Evolutionary conservation across 2,888 invertebrate genomes (phyloP).

Genomic region (Linyphia triangularis): DNA sequence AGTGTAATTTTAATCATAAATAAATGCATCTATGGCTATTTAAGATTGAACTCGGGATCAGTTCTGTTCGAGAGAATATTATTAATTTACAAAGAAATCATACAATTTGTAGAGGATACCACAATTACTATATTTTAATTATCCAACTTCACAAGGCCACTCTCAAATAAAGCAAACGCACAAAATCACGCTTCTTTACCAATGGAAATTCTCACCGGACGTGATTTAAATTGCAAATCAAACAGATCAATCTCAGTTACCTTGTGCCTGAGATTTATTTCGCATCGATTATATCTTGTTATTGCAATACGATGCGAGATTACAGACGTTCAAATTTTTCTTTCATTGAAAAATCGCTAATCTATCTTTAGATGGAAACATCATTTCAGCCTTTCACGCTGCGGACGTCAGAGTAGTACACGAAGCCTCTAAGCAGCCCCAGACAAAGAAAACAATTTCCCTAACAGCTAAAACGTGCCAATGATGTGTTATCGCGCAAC

Average conservation of each 20-base stretch:
- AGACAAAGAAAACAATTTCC: conserved; percentile 19
- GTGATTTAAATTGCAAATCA: neutral
- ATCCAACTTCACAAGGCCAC: no score
- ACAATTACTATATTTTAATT: no score
- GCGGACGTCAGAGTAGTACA: neutral
- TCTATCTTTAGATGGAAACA: conserved; percentile 23
- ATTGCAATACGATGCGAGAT: neutral
- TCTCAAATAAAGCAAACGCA: neutral
- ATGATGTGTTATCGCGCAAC: conserved; percentile 32
- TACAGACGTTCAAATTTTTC: neutral
- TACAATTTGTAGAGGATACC: no score
- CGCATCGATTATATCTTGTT: conserved; percentile 15
- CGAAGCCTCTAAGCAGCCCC: neutral
- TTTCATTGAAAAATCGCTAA: conserved; percentile 5
- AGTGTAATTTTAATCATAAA: no score
- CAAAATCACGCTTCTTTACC: neutral
- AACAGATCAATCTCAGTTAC: conserved; percentile 6
- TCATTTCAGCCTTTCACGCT: neutral
- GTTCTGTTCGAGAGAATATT: no score
- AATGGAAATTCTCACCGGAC: neutral
- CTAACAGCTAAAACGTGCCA: conserved; percentile 30
- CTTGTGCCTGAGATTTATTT: neutral
- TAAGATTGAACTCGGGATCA: no score
- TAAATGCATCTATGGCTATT: no score
- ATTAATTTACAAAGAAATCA: no score